Base-by-base conservation (phyloP, 2,113 vertebrate genomes). In the Periophthalmus modestus region DNA sequence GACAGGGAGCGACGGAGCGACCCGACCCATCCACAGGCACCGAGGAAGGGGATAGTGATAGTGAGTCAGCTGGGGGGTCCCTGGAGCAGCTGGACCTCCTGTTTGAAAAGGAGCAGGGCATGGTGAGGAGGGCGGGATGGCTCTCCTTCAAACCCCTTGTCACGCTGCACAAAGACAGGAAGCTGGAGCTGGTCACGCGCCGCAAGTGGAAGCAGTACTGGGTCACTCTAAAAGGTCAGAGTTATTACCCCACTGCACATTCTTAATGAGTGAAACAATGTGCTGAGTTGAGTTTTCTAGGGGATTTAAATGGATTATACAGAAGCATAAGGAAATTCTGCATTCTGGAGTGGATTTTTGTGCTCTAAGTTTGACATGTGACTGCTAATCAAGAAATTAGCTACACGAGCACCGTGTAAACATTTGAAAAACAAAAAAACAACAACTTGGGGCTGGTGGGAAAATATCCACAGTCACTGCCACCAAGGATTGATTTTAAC, bases 141-240 rank as follows among this genome's bases (percentile, higher is more conserved):
- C 95, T 99, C 52, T 97, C 95, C 85, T 99, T 98, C 87, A 99
- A 99, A 78, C 95, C 96, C 11, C 91, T 99, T 0, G 87, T 98
- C 82, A 96, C 95, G 0, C 84, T 98, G 83, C 96, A 97, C 91
- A 99, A 98, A 84, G 97, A 98, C 82, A 95, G 95, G 82, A 99
- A 98, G 81, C 94, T 98, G 85, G 97, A 99, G 86, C 89, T 98
- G 80, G 95, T 97, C 80, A 92, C 93, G 2, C 93, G 97, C 0
- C 94, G 96, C 79, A 97, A 95, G 69, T 99, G 98, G 98, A 98
- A 95, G 79, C 96, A 98, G 66, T 98, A 96, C 87, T 99, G 98
- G 98, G 95, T 98, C 68, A 98, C 96, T 0, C 93, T 99, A 55
- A 99, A 99, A 95, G 98, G 98, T 98, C 88, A 88, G 76, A 0